Conservation (phyloP, 1,140 invertebrate species). For the Lordiphosa stackelbergi region DNA sequence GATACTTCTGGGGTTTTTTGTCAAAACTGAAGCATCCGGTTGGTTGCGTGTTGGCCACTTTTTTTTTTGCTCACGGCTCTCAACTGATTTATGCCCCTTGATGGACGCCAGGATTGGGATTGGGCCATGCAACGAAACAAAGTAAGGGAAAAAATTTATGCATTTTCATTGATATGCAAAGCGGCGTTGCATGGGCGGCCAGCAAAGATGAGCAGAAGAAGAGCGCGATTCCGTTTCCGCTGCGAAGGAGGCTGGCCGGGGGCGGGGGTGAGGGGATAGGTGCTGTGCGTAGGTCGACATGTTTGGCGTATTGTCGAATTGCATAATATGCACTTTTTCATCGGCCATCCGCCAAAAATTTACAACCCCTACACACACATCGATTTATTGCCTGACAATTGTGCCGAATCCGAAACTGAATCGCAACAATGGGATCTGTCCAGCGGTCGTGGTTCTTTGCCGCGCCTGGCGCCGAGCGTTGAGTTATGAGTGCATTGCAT, state of each 20-base stretch:
- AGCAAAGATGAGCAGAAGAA: conserved; percentile 34
- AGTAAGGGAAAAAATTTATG: conserved; percentile 69
- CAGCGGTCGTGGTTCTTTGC: conserved; percentile 61
- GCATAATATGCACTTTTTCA: conserved; percentile 77
- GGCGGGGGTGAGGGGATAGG: conserved; percentile 24
- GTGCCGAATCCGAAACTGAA: conserved; percentile 50
- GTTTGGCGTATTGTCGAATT: conserved; percentile 75
- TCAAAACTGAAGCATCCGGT: conserved; percentile 60
- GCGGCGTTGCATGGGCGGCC: conserved; percentile 24
- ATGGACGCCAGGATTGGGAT: conserved; percentile 55
- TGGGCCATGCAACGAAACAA: conserved; percentile 26
- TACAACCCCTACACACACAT: conserved; percentile 76
- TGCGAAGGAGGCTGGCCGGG: conserved; percentile 8
- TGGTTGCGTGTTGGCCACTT: conserved; percentile 21
- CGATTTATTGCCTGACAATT: conserved; percentile 77
- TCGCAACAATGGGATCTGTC: conserved; percentile 56
- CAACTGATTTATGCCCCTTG: conserved; percentile 74
- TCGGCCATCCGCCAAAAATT: conserved; percentile 73
- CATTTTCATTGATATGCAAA: conserved; percentile 77
- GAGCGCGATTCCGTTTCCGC: conserved; percentile 72
- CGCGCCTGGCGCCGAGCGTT: conserved; percentile 33
- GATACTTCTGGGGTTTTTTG: conserved; percentile 57
- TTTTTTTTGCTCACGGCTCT: conserved; percentile 19
- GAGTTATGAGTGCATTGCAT: conserved; percentile 70
- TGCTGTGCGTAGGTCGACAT: conserved; percentile 58